Evolutionary conservation across 1,140 invertebrate genomes (phyloP), one percentile per base, ranked within the genome.

Genomic region (Brachionus paranguensis): DNA sequence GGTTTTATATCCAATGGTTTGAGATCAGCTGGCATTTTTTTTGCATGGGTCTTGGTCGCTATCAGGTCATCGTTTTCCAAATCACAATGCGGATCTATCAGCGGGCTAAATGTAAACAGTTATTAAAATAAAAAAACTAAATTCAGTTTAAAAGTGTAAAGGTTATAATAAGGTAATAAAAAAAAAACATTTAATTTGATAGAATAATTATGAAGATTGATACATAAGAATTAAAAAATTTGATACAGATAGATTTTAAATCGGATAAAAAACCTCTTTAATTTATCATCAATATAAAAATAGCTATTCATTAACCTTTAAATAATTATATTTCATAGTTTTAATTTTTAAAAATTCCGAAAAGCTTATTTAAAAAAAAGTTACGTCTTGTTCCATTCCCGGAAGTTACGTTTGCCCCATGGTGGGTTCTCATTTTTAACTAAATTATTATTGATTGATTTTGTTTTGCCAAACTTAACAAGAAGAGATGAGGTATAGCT

Each of bases 311-410:
- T 29, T 8, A 64, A 81, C 78, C 78, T 81, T 60, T 55, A 41
- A 64, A n/a, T 78, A 50, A 79, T 37, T 45, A 47, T 12, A 43
- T 64, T 64, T 11, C 45, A 41, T 43, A 33, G 17, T 43, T 68
- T 60, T 17, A 24, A 24, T 79, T 7, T 3, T 7, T 0, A 7
- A 37, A 37, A 37, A 37, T 5, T 37, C 33, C 6, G 1, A 37
- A 37, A 37, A 7, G 33, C 0, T 37, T 7, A 37, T 37, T 37
- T 37, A 7, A 37, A 6, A 37, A 37, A 37, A 37, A 7, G 86
- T 86, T 86, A 89, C 88, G 87, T 89, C 86, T 86, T 88, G 5
- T 86, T 87, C 89, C 88, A 89, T 10, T 88, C 85, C 76, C 86
- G 86, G 20, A 85, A 86, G 65, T 87, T 86, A 60, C 85, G 76